Evolutionary conservation across 2,113 vertebrate species (phyloP).

Genomic region (Heloderma charlesbogerti): DNA sequence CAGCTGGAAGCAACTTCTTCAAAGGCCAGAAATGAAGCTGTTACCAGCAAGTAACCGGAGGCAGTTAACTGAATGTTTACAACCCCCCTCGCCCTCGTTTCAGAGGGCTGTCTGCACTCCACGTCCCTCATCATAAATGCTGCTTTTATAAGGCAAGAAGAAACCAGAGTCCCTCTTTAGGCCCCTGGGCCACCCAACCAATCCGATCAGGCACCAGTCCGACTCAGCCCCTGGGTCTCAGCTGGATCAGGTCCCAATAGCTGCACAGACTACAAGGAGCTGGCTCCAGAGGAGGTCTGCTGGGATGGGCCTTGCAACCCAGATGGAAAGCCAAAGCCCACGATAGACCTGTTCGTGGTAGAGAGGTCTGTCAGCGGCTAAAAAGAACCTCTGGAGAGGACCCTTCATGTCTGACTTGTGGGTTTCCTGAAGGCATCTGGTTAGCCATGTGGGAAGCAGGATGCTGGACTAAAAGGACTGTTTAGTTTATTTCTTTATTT

Average conservation of each 20-base stretch:
- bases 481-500: no score
- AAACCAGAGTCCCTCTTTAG: not conserved
- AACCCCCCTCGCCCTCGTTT: not conserved
- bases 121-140: not conserved
- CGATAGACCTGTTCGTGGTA: not conserved
- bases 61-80: not conserved
- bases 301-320: not conserved
- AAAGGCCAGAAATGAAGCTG: not conserved
- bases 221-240: not conserved
- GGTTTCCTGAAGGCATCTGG: no score
- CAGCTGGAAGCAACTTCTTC: not conserved
- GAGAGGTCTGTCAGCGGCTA: not conserved
- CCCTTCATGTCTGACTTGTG: no score
- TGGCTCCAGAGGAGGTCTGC: no score
- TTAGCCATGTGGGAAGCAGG: no score
- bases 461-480: no score
- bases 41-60: not conserved
- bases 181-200: not conserved
- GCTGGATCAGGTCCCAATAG: not conserved
- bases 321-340: not conserved
- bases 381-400: no score
- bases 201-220: not conserved
- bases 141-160: not conserved
- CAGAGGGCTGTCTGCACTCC: not conserved
- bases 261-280: not conserved